Evolutionary conservation across 1,140 invertebrate genomes (phyloP), one percentile per base, ranked within the genome.

Genomic region (Drosophila melanogaster): DNA sequence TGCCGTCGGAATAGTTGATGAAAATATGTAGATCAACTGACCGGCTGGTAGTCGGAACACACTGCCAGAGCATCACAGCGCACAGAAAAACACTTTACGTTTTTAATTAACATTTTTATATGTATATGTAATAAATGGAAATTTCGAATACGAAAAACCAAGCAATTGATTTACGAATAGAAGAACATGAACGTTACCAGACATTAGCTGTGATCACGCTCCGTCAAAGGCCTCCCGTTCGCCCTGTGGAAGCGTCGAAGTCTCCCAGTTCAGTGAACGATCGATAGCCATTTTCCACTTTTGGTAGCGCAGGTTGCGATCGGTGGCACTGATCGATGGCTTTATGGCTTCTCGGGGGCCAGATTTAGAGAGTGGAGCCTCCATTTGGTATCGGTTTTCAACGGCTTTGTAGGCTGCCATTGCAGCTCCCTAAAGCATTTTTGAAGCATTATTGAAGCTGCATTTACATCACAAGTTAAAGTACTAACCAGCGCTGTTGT

Each of bases 271-370:
- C 66, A 97, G 93, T 7, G 96, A 96, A 46, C 96, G 93, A 69
- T 96, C 94, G 1, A 98, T 94, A 1, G 96, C 97, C 94, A 96
- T 95, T 92, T 97, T 97, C 97, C 97, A 98, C 66, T 95, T 95
- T 37, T 94, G 94, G 86, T 96, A 97, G 46, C 95, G 94, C 7
- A 94, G 92, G 79, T 97, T 95, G 40, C 96, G 92, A 94, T 96
- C 95, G 79, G 95, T 93, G 67, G 95, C 94, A n/a, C 92, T 92
- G 22, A 97, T 95, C n/a, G 92, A 83, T 0, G 96, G 95, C 6
- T 86, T 89, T 77, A 96, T 97, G n/a, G 94, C 15, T 4, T 83
- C 62, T 12, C 76, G 74, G 0, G 49, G 54, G 0, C 77, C 78
- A 91, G 93, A 92, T 86, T 94, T 81, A 0, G 79, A 86, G 5